These are phyloP conservation scores for Emesis castigata DNA, from an alignment of 2,888 invertebrate species.

Conservation along the genomic window DNA sequence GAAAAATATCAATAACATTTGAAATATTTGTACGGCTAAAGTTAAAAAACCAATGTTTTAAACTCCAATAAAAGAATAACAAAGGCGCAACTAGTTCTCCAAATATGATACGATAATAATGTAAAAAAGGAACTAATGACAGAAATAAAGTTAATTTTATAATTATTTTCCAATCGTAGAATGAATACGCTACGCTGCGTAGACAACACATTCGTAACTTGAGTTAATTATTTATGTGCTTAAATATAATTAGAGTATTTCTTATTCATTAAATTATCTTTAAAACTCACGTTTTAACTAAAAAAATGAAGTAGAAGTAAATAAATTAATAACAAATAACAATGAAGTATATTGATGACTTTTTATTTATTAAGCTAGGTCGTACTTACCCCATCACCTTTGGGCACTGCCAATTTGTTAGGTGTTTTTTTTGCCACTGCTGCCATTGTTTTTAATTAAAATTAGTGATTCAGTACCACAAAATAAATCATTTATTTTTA, in stretches of 20 bases:
- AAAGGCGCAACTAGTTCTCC: no score
- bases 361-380: conserved; percentile 7
- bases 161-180: neutral
- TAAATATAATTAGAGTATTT: no score
- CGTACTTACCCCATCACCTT: conserved; percentile 79
- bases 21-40: no score
- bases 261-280: no score
- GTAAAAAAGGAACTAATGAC: neutral
- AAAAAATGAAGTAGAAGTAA: no score
- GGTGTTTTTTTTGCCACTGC: conserved; percentile 80
- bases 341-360: conserved; percentile 40
- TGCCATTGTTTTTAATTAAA: conserved; percentile 79
- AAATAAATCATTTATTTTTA: conserved; percentile 68
- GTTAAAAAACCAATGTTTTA: no score
- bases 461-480: conserved; percentile 76
- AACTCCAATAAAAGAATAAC: no score
- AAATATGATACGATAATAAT: no score
- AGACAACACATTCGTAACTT: neutral
- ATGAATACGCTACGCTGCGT: neutral
- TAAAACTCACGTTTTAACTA: no score
- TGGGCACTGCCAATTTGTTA: conserved; percentile 68
- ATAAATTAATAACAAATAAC: neutral
- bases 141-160: neutral
- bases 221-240: no score
- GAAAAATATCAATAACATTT: no score